A percentile compares a stretch with the other conserved stretches of the same genome.
Conservation (phyloP, 2,113 vertebrate genomes). For the Leucopternis melanops region DNA sequence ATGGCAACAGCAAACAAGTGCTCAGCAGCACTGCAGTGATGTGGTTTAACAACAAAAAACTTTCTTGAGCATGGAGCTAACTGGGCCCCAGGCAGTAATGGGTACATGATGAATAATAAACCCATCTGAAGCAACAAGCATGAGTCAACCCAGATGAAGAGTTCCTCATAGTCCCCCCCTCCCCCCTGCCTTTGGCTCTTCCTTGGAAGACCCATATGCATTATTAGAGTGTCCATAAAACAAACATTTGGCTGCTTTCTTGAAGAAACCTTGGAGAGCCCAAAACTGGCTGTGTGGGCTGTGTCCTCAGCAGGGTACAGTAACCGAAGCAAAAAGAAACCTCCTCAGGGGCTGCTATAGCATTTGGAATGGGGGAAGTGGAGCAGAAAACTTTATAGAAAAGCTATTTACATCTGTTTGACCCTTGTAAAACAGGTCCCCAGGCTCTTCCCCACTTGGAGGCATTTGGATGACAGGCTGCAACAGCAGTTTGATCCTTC, state of each 20-base stretch:
- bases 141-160: constrained; percentile 51
- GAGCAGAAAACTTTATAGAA: constrained; percentile 23
- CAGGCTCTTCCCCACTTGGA: neutral
- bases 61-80: neutral
- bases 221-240: constrained; percentile 30
- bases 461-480: neutral
- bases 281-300: constrained; percentile 37
- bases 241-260: constrained; percentile 37
- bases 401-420: constrained; percentile 46
- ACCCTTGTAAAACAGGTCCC: constrained; percentile 26
- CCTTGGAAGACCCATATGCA: constrained; percentile 9
- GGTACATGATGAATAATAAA: constrained; percentile 35
- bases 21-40: constrained; percentile 29
- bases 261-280: constrained; percentile 17
- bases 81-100: constrained; percentile 25
- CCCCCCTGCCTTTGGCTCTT: neutral
- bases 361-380: neutral
- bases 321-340: constrained; percentile 35
- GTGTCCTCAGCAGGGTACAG: constrained; percentile 20
- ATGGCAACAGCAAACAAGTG: neutral
- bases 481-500: neutral
- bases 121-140: constrained; percentile 5
- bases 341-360: constrained; percentile 5
- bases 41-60: neutral
- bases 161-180: neutral